Conservation (phyloP, 2,797 vertebrate genomes). For the Danio albolineatus region DNA sequence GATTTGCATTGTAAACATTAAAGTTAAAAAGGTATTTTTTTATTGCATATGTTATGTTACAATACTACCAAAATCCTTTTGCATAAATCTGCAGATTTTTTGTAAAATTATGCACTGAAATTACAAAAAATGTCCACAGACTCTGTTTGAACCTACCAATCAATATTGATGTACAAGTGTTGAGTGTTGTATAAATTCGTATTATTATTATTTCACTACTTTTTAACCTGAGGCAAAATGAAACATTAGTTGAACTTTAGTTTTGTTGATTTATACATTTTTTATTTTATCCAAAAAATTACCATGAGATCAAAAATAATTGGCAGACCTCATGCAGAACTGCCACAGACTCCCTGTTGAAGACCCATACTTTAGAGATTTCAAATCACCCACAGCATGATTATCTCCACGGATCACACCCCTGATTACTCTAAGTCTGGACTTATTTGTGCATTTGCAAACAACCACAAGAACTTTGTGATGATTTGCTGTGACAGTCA, state of each 20-base stretch:
- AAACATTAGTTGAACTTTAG: background rate
- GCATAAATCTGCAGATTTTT: too few relatives aligned
- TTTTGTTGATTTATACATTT: background rate
- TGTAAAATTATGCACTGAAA: too few relatives aligned
- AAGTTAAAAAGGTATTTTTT: too few relatives aligned
- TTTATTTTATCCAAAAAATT: background rate
- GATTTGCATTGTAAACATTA: too few relatives aligned
- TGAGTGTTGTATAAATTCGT: too few relatives aligned
- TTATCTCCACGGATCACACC: slow-evolving; percentile 1
- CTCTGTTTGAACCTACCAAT: too few relatives aligned
- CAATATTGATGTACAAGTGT: too few relatives aligned
- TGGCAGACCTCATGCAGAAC: background rate
- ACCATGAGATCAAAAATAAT: background rate
- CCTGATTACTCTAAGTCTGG: background rate
- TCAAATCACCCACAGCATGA: background rate
- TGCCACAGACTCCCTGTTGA: slow-evolving; percentile 1
- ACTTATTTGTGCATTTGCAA: background rate
- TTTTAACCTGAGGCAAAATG: background rate
- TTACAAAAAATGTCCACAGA: too few relatives aligned
- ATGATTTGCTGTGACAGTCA: slow-evolving; percentile 45
- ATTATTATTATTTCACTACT: background rate
- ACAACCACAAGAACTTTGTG: slow-evolving; percentile 29
- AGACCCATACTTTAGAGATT: background rate
- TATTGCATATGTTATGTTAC: too few relatives aligned
- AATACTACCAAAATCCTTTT: too few relatives aligned